Evolutionary conservation across 1,140 invertebrate genomes (phyloP).

Genomic region (Marisa cornuarietis): DNA sequence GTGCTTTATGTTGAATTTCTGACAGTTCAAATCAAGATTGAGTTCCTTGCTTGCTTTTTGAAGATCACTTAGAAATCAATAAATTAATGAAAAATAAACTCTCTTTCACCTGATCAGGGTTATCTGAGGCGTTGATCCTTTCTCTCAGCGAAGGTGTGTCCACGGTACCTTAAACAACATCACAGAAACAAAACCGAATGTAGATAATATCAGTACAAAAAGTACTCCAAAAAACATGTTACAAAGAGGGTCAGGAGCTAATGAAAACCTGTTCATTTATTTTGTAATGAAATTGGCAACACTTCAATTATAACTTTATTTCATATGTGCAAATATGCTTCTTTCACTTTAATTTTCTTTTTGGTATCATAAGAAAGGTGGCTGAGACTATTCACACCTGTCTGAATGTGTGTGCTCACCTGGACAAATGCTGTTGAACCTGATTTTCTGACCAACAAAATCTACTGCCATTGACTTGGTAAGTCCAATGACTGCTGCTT

Average conservation of each 20-base stretch:
- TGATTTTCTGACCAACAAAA: conserved; percentile 60
- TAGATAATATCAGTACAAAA: not conserved
- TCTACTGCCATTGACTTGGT: conserved; percentile 66
- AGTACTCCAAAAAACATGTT: not conserved
- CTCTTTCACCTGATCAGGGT: conserved; percentile 52
- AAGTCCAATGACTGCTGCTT: conserved; percentile 67
- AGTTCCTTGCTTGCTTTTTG: no score
- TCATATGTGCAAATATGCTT: no score
- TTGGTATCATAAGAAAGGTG: no score
- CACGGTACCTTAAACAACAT: conserved; percentile 53
- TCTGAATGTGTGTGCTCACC: conserved; percentile 35
- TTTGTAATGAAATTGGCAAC: no score
- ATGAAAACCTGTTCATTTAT: no score
- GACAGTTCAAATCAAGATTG: no score
- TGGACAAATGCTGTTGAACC: conserved; percentile 65
- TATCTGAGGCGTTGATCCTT: conserved; percentile 51
- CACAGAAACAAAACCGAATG: not conserved
- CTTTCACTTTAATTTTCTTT: no score
- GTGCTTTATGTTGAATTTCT: no score
- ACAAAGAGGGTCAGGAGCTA: not conserved
- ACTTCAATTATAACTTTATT: no score
- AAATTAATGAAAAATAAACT: not conserved
- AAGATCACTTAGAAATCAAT: no score
- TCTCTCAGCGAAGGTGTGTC: conserved; percentile 60
- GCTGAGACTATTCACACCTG: no score